Conservation (phyloP, 2,888 invertebrate species). For the Hymenopus coronatus region DNA sequence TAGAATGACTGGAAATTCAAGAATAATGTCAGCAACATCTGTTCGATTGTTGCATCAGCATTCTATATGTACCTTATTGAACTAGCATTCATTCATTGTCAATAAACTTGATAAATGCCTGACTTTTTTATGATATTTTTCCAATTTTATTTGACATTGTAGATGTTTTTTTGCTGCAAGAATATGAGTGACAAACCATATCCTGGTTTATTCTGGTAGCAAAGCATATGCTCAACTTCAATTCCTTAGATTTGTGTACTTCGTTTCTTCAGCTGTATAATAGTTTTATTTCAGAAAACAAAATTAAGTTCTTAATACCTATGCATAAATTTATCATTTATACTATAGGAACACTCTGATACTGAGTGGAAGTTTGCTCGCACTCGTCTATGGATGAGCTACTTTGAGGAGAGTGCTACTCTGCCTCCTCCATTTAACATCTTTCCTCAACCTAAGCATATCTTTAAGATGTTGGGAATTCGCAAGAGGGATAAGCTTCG, state of each 20-base stretch:
- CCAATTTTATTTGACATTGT: too few relatives aligned
- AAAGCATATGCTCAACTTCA: too few relatives aligned
- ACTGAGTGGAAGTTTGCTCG: slow-evolving; percentile 97
- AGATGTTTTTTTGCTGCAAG: too few relatives aligned
- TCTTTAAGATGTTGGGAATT: slow-evolving; percentile 65
- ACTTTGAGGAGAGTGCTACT: slow-evolving; percentile 88
- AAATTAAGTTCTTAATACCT: neutral
- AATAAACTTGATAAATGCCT: too few relatives aligned
- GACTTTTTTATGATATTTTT: too few relatives aligned
- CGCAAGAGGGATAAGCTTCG: slow-evolving; percentile 58
- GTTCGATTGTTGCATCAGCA: too few relatives aligned
- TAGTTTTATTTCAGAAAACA: neutral
- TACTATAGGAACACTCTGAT: slow-evolving; percentile 82
- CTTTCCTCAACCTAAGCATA: slow-evolving; percentile 80
- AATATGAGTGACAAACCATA: too few relatives aligned
- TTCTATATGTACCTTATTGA: too few relatives aligned
- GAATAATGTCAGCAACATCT: too few relatives aligned
- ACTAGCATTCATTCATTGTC: too few relatives aligned
- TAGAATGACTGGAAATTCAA: too few relatives aligned
- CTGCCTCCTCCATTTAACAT: slow-evolving; percentile 93
- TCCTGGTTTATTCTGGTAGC: too few relatives aligned
- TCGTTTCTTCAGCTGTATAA: neutral
- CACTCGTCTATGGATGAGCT: slow-evolving; percentile 92
- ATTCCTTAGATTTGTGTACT: neutral
- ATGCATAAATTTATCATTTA: neutral